Evolutionary conservation across 2,888 invertebrate species (phyloP).

Genomic region (Drosophila conformis): DNA sequence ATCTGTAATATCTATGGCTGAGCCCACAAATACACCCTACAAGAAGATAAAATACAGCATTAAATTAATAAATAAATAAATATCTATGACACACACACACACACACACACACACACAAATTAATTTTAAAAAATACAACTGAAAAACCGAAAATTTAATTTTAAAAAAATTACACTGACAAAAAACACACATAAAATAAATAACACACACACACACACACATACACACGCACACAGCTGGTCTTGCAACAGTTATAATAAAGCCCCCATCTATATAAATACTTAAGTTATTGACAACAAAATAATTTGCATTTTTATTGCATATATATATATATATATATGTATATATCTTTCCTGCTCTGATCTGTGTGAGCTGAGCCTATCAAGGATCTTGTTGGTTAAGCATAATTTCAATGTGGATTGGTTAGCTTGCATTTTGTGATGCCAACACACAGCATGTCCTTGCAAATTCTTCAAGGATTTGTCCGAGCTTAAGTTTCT

Average conservation of each 20-base stretch:
- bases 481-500: neutral
- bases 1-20: slow-evolving; percentile 27
- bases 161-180: neutral
- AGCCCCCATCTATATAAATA: slow-evolving; percentile 3
- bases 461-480: neutral
- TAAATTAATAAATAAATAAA: neutral
- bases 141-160: neutral
- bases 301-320: neutral
- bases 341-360: neutral
- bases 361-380: neutral
- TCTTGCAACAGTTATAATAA: slow-evolving; percentile 5
- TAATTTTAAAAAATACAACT: neutral
- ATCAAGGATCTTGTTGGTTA: neutral
- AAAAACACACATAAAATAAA: neutral
- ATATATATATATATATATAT: neutral
- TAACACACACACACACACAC: neutral
- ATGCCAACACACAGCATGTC: neutral
- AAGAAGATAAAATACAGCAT: neutral
- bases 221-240: slow-evolving; percentile 1
- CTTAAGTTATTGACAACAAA: slow-evolving; percentile 27
- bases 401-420: neutral
- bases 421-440: too few relatives aligned
- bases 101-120: neutral
- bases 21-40: slow-evolving; percentile 5
- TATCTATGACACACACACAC: neutral